These are phyloP conservation scores for Drosophila multiciliata DNA, from an alignment of 2,888 invertebrate species.

Conservation along the genomic window DNA sequence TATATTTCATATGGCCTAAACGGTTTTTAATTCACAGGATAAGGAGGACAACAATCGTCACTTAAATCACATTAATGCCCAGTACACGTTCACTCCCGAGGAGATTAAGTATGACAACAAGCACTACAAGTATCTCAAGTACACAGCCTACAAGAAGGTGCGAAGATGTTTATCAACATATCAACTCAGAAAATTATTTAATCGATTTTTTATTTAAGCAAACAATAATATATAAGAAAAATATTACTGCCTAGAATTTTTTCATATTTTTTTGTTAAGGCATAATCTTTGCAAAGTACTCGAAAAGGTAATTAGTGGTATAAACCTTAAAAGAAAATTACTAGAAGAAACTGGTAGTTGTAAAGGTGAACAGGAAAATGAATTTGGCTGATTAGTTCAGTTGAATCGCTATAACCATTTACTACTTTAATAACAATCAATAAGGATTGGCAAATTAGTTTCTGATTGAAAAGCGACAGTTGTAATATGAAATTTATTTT, in stretches of 20 bases:
- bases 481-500: not conserved
- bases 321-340: not conserved
- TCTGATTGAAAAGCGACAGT: not conserved
- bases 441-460: not conserved
- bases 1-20: constrained; percentile 3
- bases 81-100: constrained; percentile 89
- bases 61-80: constrained; percentile 85
- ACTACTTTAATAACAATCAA: not conserved
- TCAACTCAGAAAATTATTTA: not conserved
- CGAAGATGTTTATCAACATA: not conserved
- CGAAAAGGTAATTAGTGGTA: not conserved
- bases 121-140: constrained; percentile 92
- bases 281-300: not conserved
- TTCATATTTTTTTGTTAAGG: not conserved
- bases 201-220: not conserved
- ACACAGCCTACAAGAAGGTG: constrained; percentile 90
- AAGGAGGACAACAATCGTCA: constrained; percentile 85
- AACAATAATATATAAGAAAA: too few relatives aligned
- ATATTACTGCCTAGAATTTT: not conserved
- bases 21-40: constrained; percentile 63
- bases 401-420: not conserved
- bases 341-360: not conserved
- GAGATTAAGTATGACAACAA: constrained; percentile 92
- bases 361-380: not conserved
- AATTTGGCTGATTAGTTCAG: not conserved